These are phyloP conservation scores for Entelurus aequoreus DNA, from an alignment of 2,113 vertebrate species.

Conservation along the genomic window DNA sequence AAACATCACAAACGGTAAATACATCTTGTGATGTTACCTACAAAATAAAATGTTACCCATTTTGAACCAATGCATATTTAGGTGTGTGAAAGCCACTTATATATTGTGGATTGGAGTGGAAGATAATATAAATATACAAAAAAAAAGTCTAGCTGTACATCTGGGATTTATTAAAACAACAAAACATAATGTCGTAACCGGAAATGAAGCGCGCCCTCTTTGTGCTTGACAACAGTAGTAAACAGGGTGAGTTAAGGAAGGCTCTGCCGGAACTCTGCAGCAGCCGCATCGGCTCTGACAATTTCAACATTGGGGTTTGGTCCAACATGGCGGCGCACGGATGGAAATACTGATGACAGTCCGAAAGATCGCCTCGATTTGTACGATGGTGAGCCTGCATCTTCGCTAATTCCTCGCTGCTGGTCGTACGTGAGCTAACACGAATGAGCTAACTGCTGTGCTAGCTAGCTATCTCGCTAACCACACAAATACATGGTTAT, in stretches of 20 bases:
- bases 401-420: slow-evolving; percentile 4
- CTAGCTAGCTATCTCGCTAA: slow-evolving; percentile 44
- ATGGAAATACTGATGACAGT: slow-evolving; percentile 94
- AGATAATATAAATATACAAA: neutral
- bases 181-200: rapidly evolving
- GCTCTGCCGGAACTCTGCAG: slow-evolving; percentile 62
- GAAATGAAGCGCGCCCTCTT: neutral
- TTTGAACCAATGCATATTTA: neutral
- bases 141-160: neutral
- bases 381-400: slow-evolving; percentile 81
- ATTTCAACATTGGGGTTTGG: slow-evolving; percentile 72
- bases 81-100: neutral
- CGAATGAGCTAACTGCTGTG: slow-evolving; percentile 30
- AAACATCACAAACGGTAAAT: neutral
- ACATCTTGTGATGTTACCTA: neutral
- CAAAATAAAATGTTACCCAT: slow-evolving; percentile 17
- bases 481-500: slow-evolving; percentile 23
- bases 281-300: slow-evolving; percentile 67
- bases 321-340: slow-evolving; percentile 78
- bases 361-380: slow-evolving; percentile 93
- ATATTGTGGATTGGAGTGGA: too few relatives aligned
- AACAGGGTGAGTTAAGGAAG: slow-evolving; percentile 1
- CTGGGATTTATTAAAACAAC: neutral
- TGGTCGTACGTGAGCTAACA: slow-evolving; percentile 11
- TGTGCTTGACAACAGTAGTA: neutral